These are phyloP conservation scores for Malacoctenus gilli DNA, from an alignment of 2,797 vertebrate species.

Conservation along the genomic window DNA sequence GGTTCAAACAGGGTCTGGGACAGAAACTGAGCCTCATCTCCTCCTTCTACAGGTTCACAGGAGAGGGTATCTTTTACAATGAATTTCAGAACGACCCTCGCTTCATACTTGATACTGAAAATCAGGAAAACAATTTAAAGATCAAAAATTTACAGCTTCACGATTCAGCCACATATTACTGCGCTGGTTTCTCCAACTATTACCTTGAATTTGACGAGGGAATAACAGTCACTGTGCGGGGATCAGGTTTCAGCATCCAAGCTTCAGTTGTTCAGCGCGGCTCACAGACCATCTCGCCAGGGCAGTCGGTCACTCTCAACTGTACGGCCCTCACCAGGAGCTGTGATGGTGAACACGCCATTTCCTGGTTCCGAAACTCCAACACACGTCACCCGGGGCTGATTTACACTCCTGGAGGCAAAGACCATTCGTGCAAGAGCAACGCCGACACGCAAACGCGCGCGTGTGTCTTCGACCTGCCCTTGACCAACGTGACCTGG, in stretches of 20 bases:
- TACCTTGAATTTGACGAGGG: conserved; percentile 27
- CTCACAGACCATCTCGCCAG: conserved; percentile 12
- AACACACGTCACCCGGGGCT: conserved; percentile 32
- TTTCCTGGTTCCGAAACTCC: conserved; percentile 62
- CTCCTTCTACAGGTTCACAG: not conserved
- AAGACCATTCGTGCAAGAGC: conserved; percentile 2
- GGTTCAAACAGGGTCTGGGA: conserved; percentile 2
- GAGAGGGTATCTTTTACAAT: not conserved
- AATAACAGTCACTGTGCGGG: not conserved
- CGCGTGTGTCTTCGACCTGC: conserved; percentile 26
- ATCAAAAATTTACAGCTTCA: not conserved
- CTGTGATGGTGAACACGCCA: conserved; percentile 43
- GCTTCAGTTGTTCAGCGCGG: conserved; percentile 24
- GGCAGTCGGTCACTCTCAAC: conserved; percentile 31
- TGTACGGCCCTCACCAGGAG: conserved; percentile 44
- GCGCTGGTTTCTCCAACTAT: not conserved
- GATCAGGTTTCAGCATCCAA: not conserved
- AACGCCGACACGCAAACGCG: not conserved
- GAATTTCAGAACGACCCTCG: conserved; percentile 21
- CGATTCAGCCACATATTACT: conserved; percentile 52
- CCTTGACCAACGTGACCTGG: not conserved
- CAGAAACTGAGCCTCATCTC: conserved; percentile 16
- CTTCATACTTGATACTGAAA: not conserved
- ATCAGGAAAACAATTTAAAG: not conserved
- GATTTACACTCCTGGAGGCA: conserved; percentile 41